Conservation (phyloP, 1,140 invertebrate species). For the Drosophila jambulina region DNA sequence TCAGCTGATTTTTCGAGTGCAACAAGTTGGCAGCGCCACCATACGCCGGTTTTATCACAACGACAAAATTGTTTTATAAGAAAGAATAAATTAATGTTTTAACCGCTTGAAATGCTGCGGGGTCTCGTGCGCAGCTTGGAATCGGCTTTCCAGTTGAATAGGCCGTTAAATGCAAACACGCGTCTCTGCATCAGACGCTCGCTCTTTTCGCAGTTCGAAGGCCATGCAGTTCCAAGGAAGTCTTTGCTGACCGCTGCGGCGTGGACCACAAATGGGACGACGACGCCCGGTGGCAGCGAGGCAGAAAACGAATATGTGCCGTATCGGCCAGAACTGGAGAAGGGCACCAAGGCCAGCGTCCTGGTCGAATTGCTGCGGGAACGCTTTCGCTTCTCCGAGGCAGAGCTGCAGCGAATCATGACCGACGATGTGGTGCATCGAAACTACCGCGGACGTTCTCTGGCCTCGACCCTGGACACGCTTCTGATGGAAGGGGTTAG, state of each 20-base stretch:
- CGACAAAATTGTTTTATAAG: slow-evolving; percentile 49
- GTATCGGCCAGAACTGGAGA: slow-evolving; percentile 56
- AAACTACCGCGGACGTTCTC: slow-evolving; percentile 44
- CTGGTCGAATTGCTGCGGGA: slow-evolving; percentile 50
- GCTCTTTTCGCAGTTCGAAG: slow-evolving; percentile 59
- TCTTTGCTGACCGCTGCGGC: slow-evolving; percentile 8
- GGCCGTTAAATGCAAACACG: neutral
- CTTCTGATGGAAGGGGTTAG: slow-evolving; percentile 60
- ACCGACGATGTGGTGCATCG: slow-evolving; percentile 63
- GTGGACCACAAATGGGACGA: slow-evolving; percentile 14
- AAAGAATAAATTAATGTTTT: neutral
- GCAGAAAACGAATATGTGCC: slow-evolving; percentile 66
- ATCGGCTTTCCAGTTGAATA: slow-evolving; percentile 23
- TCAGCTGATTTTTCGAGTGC: too few relatives aligned
- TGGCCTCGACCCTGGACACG: slow-evolving; percentile 50
- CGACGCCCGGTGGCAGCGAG: slow-evolving; percentile 28
- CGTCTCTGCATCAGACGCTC: slow-evolving; percentile 9
- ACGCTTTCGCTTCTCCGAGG: slow-evolving; percentile 56
- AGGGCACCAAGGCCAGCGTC: slow-evolving; percentile 15
- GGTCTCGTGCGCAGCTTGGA: slow-evolving; percentile 56
- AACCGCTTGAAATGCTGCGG: slow-evolving; percentile 47
- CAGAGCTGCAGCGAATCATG: slow-evolving; percentile 54
- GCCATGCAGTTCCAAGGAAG: slow-evolving; percentile 16
- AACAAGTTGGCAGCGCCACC: slow-evolving; percentile 10
- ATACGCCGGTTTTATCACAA: neutral